A percentile compares a stretch with the other conserved stretches of the same genome.
phyloP scores from a whole-genome alignment of 2,113 vertebrate genomes.

The Todiramphus chloris region DNA sequence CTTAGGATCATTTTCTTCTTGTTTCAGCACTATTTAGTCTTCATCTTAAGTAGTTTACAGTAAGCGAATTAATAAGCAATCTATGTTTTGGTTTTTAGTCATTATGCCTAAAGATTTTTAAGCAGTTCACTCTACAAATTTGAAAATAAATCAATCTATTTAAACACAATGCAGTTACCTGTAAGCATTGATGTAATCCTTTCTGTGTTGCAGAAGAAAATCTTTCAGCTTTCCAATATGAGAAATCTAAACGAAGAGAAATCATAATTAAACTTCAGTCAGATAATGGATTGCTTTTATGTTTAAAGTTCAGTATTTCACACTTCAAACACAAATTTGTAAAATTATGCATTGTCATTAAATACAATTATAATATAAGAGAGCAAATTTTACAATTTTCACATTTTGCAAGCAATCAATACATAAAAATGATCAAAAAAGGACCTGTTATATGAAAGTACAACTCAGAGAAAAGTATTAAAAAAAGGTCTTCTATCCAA shows the following conservation, averaged over 20 bases:
- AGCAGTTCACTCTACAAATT: neutral
- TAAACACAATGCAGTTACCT: constrained; percentile 75
- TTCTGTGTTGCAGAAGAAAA: constrained; percentile 95
- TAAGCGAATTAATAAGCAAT: neutral
- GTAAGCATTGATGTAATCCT: constrained; percentile 93
- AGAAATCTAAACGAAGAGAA: constrained; percentile 79
- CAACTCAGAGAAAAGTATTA: neutral
- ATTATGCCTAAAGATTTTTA: neutral
- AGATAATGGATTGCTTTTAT: neutral
- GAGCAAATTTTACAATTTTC: neutral
- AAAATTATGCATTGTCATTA: neutral
- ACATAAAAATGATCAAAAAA: neutral
- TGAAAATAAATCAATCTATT: neutral
- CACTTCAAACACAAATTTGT: neutral
- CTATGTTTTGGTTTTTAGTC: neutral
- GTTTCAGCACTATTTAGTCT: neutral
- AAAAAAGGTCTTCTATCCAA: neutral
- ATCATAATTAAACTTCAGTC: neutral
- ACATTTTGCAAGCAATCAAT: neutral
- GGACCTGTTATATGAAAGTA: neutral
- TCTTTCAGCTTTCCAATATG: constrained; percentile 97
- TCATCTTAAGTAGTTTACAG: neutral
- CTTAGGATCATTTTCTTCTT: neutral
- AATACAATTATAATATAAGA: neutral
- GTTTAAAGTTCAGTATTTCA: neutral